Evolutionary conservation across 2,113 vertebrate genomes (phyloP).

Genomic region (Zosterops hypoxanthus): DNA sequence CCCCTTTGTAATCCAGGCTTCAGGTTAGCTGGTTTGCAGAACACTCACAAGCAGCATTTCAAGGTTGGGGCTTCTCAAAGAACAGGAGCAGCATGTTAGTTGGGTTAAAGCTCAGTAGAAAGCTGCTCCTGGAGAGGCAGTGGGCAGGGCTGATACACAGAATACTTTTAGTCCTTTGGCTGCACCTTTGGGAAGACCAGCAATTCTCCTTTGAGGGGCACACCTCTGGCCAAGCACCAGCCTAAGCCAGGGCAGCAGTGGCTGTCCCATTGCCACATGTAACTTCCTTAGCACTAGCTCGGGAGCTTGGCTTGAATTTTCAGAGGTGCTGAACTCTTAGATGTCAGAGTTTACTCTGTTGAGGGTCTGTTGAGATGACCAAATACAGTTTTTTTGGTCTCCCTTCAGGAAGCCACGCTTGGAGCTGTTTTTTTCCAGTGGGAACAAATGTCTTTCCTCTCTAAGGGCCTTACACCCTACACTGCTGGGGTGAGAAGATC

Average conservation of each 20-base stretch:
- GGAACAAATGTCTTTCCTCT: neutral
- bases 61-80: neutral
- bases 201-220: neutral
- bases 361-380: neutral
- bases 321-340: neutral
- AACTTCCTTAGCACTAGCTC: neutral
- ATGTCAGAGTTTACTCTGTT: neutral
- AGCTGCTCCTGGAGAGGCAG: neutral
- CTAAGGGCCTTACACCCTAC: neutral
- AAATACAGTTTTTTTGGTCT: neutral
- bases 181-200: neutral
- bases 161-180: neutral
- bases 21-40: neutral
- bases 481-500: neutral
- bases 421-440: neutral
- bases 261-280: neutral
- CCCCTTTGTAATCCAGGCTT: neutral
- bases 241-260: neutral
- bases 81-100: rapidly evolving
- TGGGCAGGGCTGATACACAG: neutral
- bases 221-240: rapidly evolving
- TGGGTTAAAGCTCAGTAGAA: neutral
- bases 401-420: neutral
- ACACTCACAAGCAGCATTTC: neutral
- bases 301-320: neutral